Evolutionary conservation across 37 sponge, comb jelly and placozoan species (phyloP), one percentile per base, ranked within the genome.

Genomic region (Chondrilla cf. caribensis): DNA sequence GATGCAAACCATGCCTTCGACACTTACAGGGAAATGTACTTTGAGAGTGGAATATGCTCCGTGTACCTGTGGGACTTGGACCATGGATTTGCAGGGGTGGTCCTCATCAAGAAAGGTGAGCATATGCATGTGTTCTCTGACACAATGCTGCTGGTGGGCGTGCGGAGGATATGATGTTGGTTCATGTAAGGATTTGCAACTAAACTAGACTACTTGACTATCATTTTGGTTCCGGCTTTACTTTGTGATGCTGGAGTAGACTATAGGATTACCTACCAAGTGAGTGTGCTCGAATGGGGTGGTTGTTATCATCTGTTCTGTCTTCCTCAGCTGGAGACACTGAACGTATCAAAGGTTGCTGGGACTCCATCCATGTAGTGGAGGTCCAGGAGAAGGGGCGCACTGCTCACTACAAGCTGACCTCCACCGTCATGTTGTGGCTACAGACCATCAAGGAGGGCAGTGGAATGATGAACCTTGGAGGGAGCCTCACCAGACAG

Each of bases 371-470:
- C 35, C 98, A 97, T 60, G 98, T 97, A 8, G 87, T 97, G 29
- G 98, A 97, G 75, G 98, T 97, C 21, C 88, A 93, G 89, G 95
- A 95, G 81, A 95, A 94, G 84, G 91, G 93, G 0, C 82, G 91
- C 15, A 83, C 58, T 59, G 98, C 98, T 17, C 93, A 95, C 88
- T 97, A 97, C 85, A 97, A 97, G 81, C 90, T 97, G 38, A 97
- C 95, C n/a, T 95, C 95, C 0, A 97, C 98, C 22, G 98, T 88
- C 7, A 97, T 97, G 98, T 83, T 97, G 58, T 97, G 98, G 98
- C 86, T 97, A 14, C 88, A 93, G 83, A 97, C 96, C 24, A 90
- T 89, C 85, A 92, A 93, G 82, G 89, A 67, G 19, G 92, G 76
- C 42, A 92, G 93, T 21, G 98, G 98, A 11, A 95, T 88, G 11